Conservation (phyloP, 2,797 vertebrate genomes). For the Dendrocincla tyrannina region DNA sequence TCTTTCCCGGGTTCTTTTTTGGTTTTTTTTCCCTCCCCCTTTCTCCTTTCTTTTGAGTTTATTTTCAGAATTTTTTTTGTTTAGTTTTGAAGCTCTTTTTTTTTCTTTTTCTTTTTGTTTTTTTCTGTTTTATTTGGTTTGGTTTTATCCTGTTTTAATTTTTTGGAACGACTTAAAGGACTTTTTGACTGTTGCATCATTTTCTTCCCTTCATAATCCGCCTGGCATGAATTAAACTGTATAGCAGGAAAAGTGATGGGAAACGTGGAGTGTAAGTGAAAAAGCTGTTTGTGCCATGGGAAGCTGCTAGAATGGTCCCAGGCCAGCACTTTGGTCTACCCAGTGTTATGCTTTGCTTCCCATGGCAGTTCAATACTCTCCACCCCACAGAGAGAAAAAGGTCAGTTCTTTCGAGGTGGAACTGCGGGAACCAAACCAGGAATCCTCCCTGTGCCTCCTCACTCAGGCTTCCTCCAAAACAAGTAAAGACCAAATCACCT, state of each 20-base stretch:
- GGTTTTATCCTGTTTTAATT: conserved; percentile 27
- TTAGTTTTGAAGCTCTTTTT: conserved; percentile 1
- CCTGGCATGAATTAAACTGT: conserved; percentile 90
- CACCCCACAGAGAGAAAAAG: conserved; percentile 28
- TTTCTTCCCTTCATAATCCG: conserved; percentile 76
- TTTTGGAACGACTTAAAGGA: conserved; percentile 70
- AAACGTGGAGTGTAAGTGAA: conserved; percentile 38
- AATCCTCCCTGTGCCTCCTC: conserved; percentile 4
- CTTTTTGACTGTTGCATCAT: conserved; percentile 72
- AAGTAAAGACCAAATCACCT: not conserved
- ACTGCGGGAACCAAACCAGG: conserved; percentile 1
- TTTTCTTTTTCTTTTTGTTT: not conserved
- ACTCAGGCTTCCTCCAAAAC: not conserved
- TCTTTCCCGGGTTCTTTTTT: conserved; percentile 74
- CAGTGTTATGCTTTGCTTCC: conserved; percentile 37
- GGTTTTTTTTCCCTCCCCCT: not conserved
- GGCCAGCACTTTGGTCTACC: conserved; percentile 33
- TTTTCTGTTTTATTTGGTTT: not conserved
- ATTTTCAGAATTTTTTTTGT: conserved; percentile 45
- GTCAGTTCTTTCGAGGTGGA: conserved; percentile 56
- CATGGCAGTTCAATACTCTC: conserved; percentile 40
- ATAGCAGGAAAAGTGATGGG: conserved; percentile 82
- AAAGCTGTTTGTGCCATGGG: conserved; percentile 33
- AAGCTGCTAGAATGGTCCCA: conserved; percentile 19
- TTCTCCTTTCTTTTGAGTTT: conserved; percentile 39